These are phyloP conservation scores for Epinephelus malabaricus DNA, from an alignment of 2,797 vertebrate genomes.

Conservation along the genomic window DNA sequence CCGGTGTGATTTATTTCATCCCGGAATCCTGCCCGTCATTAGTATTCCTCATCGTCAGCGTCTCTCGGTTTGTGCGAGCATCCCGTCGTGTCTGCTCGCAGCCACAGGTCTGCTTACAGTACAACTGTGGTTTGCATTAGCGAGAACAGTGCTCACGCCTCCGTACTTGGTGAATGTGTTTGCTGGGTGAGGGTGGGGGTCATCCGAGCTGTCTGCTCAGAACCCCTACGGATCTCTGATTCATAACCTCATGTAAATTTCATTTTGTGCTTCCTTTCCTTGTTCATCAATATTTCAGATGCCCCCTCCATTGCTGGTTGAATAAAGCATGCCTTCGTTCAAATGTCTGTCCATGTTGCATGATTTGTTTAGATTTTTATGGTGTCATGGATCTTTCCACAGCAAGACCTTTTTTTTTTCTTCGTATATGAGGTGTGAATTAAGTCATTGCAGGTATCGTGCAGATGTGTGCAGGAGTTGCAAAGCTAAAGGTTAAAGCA, in stretches of 20 bases:
- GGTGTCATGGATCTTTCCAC: too few relatives aligned
- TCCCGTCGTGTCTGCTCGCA: constrained; percentile 34
- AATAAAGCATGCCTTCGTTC: constrained; percentile 52
- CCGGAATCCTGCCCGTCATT: constrained; percentile 48
- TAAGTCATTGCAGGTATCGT: too few relatives aligned
- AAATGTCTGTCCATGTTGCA: constrained; percentile 50
- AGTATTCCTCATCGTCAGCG: constrained; percentile 60
- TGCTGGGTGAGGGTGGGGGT: constrained; percentile 26
- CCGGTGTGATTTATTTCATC: constrained; percentile 72
- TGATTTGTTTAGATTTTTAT: constrained; percentile 34
- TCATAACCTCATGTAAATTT: constrained; percentile 76
- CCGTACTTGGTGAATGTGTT: background rate
- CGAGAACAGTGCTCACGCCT: background rate
- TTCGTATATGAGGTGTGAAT: too few relatives aligned
- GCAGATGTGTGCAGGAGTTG: background rate
- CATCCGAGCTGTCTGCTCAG: constrained; percentile 23
- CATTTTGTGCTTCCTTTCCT: constrained; percentile 61
- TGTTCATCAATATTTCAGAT: constrained; percentile 70
- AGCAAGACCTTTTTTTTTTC: too few relatives aligned
- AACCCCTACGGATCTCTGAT: constrained; percentile 66
- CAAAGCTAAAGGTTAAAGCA: constrained; percentile 32
- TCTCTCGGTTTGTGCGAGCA: constrained; percentile 29
- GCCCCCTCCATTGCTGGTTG: constrained; percentile 24
- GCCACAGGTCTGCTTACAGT: constrained; percentile 47
- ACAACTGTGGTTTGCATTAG: constrained; percentile 32